phyloP scores from a whole-genome alignment of 2,888 invertebrate genomes.

The Hipparchia sbordonii region DNA sequence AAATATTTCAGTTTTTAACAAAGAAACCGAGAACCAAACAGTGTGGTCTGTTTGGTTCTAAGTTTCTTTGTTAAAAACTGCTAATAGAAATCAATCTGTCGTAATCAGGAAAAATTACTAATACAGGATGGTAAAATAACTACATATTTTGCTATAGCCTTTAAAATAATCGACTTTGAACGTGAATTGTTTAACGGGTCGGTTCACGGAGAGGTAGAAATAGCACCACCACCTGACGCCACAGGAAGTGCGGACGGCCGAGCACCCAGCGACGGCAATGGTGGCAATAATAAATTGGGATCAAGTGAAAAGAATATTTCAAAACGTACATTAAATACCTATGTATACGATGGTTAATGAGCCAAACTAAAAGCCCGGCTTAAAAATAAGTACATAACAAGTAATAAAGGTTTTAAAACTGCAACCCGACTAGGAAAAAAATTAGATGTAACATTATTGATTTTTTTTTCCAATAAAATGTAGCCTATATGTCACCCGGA shows the following conservation, averaged over 20 bases:
- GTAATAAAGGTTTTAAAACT: too few relatives aligned
- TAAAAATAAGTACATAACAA: too few relatives aligned
- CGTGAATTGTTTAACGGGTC: slow-evolving; percentile 62
- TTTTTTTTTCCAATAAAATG: too few relatives aligned
- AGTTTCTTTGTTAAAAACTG: too few relatives aligned
- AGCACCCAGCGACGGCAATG: slow-evolving; percentile 48
- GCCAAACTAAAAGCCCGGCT: not conserved
- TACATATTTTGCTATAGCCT: slow-evolving; percentile 13
- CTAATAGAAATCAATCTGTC: too few relatives aligned
- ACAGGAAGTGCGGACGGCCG: slow-evolving; percentile 70
- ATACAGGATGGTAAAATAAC: not conserved
- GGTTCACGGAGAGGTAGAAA: slow-evolving; percentile 74
- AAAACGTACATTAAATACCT: slow-evolving; percentile 4
- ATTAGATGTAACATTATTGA: too few relatives aligned
- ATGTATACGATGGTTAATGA: not conserved
- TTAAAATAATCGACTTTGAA: slow-evolving; percentile 72
- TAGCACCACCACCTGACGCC: slow-evolving; percentile 71
- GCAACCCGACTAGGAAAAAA: too few relatives aligned
- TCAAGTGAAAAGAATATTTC: slow-evolving; percentile 21
- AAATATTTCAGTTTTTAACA: too few relatives aligned
- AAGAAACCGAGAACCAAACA: too few relatives aligned
- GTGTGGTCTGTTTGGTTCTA: too few relatives aligned
- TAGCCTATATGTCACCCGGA: too few relatives aligned
- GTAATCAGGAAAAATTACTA: not conserved
- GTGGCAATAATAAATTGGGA: slow-evolving; percentile 34